A percentile compares a stretch with the other conserved stretches of the same genome.
phyloP scores from a whole-genome alignment of 92 coral and sea anemone genomes.

The Phenganax stokvisi region DNA sequence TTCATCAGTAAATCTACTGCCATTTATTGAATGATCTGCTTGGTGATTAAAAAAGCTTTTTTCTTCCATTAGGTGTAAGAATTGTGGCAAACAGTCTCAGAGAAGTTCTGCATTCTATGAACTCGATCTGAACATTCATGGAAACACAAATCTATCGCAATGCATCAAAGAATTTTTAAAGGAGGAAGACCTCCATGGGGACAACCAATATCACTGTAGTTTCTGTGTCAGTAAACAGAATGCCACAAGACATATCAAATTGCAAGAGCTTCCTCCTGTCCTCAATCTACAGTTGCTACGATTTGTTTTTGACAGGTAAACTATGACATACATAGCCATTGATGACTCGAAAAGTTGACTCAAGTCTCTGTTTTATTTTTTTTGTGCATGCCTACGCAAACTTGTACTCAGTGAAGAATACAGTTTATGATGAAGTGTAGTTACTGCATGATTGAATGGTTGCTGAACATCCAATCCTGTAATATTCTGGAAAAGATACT shows the following conservation, averaged over 20 bases:
- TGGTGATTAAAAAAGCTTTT: background rate
- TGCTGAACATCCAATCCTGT: too few relatives aligned
- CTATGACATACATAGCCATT: background rate
- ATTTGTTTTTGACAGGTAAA: conserved; percentile 95
- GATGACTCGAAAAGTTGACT: background rate
- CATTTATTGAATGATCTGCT: too few relatives aligned
- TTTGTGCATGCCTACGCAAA: too few relatives aligned
- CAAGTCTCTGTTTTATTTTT: too few relatives aligned
- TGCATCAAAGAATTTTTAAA: conserved; percentile 89
- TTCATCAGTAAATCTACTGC: too few relatives aligned
- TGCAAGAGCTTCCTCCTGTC: conserved; percentile 82
- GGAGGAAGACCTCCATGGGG: conserved; percentile 89
- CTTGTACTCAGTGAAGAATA: too few relatives aligned
- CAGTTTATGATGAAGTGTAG: too few relatives aligned
- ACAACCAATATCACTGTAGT: conserved; percentile 82
- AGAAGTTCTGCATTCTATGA: conserved; percentile 81
- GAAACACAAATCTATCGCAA: conserved; percentile 76
- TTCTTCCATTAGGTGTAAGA: conserved; percentile 61
- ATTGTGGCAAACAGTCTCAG: conserved; percentile 82
- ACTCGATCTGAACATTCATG: conserved; percentile 89
- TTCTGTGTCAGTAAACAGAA: conserved; percentile 78
- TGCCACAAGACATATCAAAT: conserved; percentile 82
- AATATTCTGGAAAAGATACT: too few relatives aligned
- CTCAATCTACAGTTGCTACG: conserved; percentile 85
- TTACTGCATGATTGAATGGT: too few relatives aligned